Percentiles rank a stretch among this genome's conserved stretches.
Conservation (phyloP, 2,113 vertebrate genomes). For the Perognathus longimembris region DNA sequence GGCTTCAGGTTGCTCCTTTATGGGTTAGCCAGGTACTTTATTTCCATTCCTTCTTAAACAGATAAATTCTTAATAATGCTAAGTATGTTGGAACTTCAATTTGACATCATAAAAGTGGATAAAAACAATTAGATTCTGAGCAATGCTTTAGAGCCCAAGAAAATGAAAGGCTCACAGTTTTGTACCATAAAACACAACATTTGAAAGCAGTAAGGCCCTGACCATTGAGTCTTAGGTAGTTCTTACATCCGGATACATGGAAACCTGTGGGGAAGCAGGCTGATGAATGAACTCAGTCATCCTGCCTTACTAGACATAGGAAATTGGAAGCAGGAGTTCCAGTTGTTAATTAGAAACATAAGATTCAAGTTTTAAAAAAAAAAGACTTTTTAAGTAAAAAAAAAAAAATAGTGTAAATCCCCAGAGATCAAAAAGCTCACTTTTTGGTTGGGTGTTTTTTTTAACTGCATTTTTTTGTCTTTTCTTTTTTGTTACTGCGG, state of each 20-base stretch:
- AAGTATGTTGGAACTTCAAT: constrained; percentile 12
- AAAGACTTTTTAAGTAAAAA: too few species aligned
- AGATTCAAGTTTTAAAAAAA: neutral
- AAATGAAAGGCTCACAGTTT: neutral
- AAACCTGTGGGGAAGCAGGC: neutral
- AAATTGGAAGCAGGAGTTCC: neutral
- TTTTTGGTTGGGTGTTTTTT: too few species aligned
- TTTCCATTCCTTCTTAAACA: constrained; percentile 69
- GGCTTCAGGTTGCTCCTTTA: constrained; percentile 77
- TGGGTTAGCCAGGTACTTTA: constrained; percentile 67
- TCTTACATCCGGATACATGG: neutral
- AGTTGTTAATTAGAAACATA: neutral
- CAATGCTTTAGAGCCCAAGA: neutral
- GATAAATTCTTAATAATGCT: constrained; percentile 70
- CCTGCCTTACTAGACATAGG: neutral
- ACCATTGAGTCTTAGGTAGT: neutral
- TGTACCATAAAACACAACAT: neutral
- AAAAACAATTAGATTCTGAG: neutral
- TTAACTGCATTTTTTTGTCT: too few species aligned
- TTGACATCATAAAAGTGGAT: constrained; percentile 24
- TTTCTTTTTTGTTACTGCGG: too few species aligned
- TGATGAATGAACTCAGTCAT: neutral
- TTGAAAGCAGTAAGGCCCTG: neutral
- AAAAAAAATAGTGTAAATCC: neutral
- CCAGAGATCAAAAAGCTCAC: neutral